Evolutionary conservation across 2,797 vertebrate species (phyloP).

Genomic region (Rhodeus uyekii): DNA sequence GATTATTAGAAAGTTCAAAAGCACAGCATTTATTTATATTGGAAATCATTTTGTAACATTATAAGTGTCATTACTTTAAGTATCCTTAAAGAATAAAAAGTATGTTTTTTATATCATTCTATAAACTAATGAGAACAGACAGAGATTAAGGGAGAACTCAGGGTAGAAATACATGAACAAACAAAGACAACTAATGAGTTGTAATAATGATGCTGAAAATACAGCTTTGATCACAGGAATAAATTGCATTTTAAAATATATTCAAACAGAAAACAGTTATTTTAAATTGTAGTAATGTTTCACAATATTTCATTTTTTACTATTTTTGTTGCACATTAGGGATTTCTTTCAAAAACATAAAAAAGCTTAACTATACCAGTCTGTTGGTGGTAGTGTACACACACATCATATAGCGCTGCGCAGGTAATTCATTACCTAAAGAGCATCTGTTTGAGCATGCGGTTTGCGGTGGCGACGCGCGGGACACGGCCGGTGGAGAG

Average conservation of each 20-base stretch:
- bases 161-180: no score
- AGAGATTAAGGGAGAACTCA: no score
- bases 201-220: not conserved
- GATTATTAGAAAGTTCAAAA: no score
- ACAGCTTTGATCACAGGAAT: not conserved
- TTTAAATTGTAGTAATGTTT: not conserved
- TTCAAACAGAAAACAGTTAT: not conserved
- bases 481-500: conserved; percentile 92
- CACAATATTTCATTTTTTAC: not conserved
- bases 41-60: no score
- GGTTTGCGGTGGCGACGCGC: conserved; percentile 90
- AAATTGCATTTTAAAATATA: not conserved
- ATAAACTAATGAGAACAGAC: no score
- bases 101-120: no score
- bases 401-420: not conserved
- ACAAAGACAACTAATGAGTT: no score
- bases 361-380: not conserved
- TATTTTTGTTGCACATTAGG: not conserved
- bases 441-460: conserved; percentile 99
- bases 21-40: no score
- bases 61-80: no score
- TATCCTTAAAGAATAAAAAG: no score
- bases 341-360: not conserved
- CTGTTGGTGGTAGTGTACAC: not conserved
- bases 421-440: conserved; percentile 84